Evolutionary conservation across 2,888 invertebrate species (phyloP).

Genomic region (Nymphalis c-album): DNA sequence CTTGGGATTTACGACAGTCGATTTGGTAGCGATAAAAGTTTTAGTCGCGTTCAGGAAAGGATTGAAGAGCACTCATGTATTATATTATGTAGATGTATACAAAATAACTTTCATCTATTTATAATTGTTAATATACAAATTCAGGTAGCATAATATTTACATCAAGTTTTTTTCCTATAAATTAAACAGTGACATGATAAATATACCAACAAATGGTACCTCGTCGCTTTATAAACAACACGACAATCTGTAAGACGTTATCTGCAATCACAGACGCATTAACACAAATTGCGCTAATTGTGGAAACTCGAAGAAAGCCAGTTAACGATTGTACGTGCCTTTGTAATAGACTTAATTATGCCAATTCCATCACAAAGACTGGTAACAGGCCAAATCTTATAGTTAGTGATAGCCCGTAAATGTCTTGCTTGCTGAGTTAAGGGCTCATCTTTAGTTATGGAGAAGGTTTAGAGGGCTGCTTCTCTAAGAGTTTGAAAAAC

Average conservation of each 20-base stretch:
- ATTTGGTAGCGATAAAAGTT: slow-evolving; percentile 78
- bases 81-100: slow-evolving; percentile 13
- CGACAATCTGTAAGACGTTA: slow-evolving; percentile 28
- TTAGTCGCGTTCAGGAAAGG: slow-evolving; percentile 51
- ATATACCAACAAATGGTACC: slow-evolving; percentile 17
- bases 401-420: not conserved
- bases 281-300: slow-evolving; percentile 63
- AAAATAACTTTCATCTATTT: not conserved
- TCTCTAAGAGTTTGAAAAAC: no score
- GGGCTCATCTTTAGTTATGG: no score
- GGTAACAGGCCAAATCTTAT: slow-evolving; percentile 2
- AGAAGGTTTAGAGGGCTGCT: no score
- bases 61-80: slow-evolving; percentile 31
- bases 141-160: no score
- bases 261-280: slow-evolving; percentile 33
- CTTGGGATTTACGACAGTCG: slow-evolving; percentile 76
- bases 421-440: no score
- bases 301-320: slow-evolving; percentile 60
- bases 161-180: not conserved
- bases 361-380: not conserved
- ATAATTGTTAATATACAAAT: no score
- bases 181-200: not conserved
- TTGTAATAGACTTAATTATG: slow-evolving; percentile 10
- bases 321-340: slow-evolving; percentile 9
- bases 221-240: slow-evolving; percentile 19